Evolutionary conservation across 2,113 vertebrate species (phyloP).

Genomic region (Heloderma charlesbogerti): DNA sequence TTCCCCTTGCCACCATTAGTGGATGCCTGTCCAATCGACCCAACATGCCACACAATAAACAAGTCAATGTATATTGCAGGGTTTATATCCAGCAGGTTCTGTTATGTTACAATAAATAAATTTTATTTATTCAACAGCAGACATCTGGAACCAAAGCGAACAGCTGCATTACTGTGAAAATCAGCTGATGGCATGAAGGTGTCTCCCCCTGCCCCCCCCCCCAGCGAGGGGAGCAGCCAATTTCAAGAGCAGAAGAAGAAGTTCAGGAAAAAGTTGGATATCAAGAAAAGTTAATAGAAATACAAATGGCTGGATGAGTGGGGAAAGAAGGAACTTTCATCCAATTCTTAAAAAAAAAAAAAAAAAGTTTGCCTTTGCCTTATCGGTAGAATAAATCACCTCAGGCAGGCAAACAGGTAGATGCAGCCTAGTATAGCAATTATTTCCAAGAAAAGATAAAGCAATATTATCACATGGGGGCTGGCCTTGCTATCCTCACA

Average conservation of each 20-base stretch:
- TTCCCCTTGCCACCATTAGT: not conserved
- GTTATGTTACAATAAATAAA: not conserved
- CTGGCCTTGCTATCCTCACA: constrained; percentile 69
- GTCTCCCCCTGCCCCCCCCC: not conserved
- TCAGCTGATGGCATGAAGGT: not conserved
- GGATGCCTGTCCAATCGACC: not conserved
- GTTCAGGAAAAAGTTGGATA: not conserved
- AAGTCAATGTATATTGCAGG: too few relatives aligned
- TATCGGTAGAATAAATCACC: constrained; percentile 74
- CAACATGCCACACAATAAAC: not conserved
- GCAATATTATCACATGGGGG: constrained; percentile 73
- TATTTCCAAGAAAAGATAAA: constrained; percentile 79
- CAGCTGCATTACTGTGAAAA: too few relatives aligned
- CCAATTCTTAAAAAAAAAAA: constrained; percentile 23
- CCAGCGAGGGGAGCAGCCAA: not conserved
- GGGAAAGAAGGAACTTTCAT: constrained; percentile 33
- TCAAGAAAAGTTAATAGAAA: not conserved
- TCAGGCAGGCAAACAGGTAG: constrained; percentile 79
- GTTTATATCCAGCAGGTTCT: not conserved
- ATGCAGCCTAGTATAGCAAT: constrained; percentile 78
- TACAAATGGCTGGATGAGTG: constrained; percentile 30
- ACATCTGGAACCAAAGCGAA: not conserved
- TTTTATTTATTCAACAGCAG: not conserved
- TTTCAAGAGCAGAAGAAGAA: not conserved
- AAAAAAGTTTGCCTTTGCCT: constrained; percentile 70